These are phyloP conservation scores for Cheilosia grossa DNA, from an alignment of 2,888 invertebrate species.

Conservation along the genomic window DNA sequence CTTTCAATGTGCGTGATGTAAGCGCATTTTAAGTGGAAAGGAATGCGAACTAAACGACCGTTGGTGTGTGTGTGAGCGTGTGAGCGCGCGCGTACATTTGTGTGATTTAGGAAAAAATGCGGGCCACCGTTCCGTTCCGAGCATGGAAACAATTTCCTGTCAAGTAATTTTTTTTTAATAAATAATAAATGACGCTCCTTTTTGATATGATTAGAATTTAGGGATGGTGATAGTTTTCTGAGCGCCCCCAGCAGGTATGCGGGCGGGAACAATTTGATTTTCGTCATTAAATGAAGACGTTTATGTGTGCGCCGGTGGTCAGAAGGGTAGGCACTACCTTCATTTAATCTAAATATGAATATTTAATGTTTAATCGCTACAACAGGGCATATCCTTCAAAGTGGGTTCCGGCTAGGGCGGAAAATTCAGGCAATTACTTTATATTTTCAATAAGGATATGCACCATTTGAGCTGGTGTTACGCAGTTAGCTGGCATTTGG, in stretches of 20 bases:
- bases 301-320: no score
- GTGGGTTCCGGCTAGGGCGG: no score
- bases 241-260: not conserved
- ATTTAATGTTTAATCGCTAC: no score
- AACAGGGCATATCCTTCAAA: no score
- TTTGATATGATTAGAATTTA: not conserved
- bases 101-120: constrained; percentile 37
- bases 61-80: not conserved
- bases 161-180: constrained; percentile 47
- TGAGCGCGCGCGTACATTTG: not conserved
- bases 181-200: constrained; percentile 49
- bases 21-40: constrained; percentile 65
- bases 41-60: no score
- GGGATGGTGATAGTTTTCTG: constrained; percentile 38
- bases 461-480: no score
- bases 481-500: no score
- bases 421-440: no score
- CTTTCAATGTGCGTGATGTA: constrained; percentile 67
- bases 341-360: no score
- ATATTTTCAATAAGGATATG: no score
- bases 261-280: constrained; percentile 26
- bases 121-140: constrained; percentile 23
- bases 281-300: not conserved
- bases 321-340: no score
- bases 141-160: constrained; percentile 54